Base-by-base conservation (phyloP, 2,888 invertebrate species). In the Eristalinus aeneus region DNA sequence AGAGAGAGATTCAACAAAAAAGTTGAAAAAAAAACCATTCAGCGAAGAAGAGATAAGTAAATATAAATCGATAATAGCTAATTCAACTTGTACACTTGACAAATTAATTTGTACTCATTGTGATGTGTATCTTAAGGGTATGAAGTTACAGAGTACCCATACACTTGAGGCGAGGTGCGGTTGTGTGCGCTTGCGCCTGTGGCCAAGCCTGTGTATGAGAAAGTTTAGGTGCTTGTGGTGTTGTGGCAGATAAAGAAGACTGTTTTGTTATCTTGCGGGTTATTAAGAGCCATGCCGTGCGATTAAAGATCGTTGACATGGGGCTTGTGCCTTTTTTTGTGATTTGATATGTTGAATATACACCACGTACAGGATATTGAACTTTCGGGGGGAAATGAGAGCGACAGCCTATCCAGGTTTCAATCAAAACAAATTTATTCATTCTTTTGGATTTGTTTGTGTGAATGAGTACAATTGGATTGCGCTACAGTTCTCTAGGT, bases 1-100 rank as follows among this genome's bases (percentile, higher is more conserved):
- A 34, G 10, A 27, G 27, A 27, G 27, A 27, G 27, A n/a, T n/a
- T n/a, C 32, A 39, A n/a, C 39, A 39, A 39, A n/a, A 46, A 46
- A n/a, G n/a, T n/a, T n/a, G n/a, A 85, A 67, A 72, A 1, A 61
- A 54, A 39, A 39, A 20, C 34, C 27, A 84, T 75, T 67, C 58
- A 75, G 60, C n/a, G 12, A 5, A 31, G 32, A 20, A 20, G 20
- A 36, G 71, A 68, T 73, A 76, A 79, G 69, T 68, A 75, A 76
- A 76, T 72, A 72, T 34, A 76, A 76, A 76, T 85, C 76, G 81
- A 85, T 85, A 85, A 80, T 85, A 72, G 76, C 76, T 80, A 85
- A 85, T 85, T 85, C 69, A 68, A 76, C 72, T 68, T 85, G 85
- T 80, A 76, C 68, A 71, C 80, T 80, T 76, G 63, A 84, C 22